phyloP scores from a whole-genome alignment of 2,888 invertebrate species.

The Entomobrya proxima region DNA sequence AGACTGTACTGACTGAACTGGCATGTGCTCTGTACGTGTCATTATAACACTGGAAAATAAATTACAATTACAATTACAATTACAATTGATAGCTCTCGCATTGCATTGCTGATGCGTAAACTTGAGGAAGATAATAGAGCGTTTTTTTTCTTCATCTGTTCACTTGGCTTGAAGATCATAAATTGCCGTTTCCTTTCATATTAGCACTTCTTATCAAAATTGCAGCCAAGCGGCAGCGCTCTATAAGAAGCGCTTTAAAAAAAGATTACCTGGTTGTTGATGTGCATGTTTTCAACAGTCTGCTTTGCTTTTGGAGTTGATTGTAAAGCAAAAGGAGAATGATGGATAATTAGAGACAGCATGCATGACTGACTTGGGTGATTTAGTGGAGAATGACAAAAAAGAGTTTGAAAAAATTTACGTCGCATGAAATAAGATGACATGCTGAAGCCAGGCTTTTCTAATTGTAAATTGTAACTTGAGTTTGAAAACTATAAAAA shows the following conservation, averaged over 20 bases:
- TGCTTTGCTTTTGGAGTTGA: background rate
- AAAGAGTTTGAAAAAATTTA: conserved; percentile 19
- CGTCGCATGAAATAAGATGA: conserved; percentile 24
- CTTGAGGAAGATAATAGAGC: background rate
- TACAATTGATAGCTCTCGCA: too few relatives aligned
- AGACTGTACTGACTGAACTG: too few relatives aligned
- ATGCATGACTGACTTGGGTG: conserved; percentile 47
- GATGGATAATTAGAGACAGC: conserved; percentile 31
- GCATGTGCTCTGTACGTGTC: too few relatives aligned
- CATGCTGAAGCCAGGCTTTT: conserved; percentile 11
- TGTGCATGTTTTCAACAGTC: background rate
- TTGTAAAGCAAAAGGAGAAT: background rate
- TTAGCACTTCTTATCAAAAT: background rate
- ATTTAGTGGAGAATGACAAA: conserved; percentile 32
- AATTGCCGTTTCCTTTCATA: background rate
- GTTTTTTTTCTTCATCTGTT: background rate
- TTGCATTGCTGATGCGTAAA: background rate
- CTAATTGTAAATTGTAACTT: too few relatives aligned
- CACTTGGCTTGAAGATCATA: background rate
- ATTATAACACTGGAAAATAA: too few relatives aligned
- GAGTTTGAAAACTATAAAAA: too few relatives aligned
- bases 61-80: too few relatives aligned
- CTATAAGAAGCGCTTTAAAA: too few relatives aligned
- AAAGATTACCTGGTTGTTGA: background rate
- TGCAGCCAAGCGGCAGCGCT: background rate